Conservation (phyloP, 2,113 vertebrate species). For the Limnothrissa miodon region DNA sequence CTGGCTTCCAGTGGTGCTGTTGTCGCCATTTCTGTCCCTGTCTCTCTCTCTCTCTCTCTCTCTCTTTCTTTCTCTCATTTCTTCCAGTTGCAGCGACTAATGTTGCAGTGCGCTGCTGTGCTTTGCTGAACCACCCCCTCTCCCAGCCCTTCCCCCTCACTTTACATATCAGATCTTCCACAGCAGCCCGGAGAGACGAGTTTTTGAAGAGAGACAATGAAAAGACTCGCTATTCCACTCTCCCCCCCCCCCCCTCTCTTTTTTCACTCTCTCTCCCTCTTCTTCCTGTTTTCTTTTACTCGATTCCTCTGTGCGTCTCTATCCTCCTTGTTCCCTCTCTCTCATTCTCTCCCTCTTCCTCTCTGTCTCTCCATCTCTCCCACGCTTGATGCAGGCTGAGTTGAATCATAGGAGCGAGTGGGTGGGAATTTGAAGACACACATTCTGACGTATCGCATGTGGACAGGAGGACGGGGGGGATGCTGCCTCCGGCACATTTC, state of each 20-base stretch:
- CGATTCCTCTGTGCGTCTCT: background rate
- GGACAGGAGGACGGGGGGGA: slow-evolving; percentile 33
- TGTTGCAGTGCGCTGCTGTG: slow-evolving; percentile 10
- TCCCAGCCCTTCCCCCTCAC: background rate
- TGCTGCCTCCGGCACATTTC: slow-evolving; percentile 21
- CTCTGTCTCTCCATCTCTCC: slow-evolving; percentile 41
- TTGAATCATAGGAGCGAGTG: slow-evolving; percentile 53
- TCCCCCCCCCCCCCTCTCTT: slow-evolving; percentile 20
- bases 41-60: too few relatives aligned
- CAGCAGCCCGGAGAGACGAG: slow-evolving; percentile 7
- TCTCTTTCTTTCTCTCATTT: too few relatives aligned
- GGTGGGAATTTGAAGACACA: slow-evolving; percentile 41
- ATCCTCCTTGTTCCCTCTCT: slow-evolving; percentile 1
- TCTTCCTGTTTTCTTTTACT: slow-evolving; percentile 20
- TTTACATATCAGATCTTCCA: slow-evolving; percentile 11
- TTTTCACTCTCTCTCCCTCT: background rate
- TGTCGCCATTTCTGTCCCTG: background rate
- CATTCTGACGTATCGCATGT: slow-evolving; percentile 37
- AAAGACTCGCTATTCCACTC: background rate
- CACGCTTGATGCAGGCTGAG: slow-evolving; percentile 49
- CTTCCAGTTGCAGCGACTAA: slow-evolving; percentile 3
- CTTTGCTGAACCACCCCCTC: slow-evolving; percentile 1
- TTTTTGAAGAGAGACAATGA: slow-evolving; percentile 5
- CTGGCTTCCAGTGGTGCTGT: background rate
- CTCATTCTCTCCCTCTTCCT: slow-evolving; percentile 23